Evolutionary conservation across 2,888 invertebrate genomes (phyloP), one percentile per base, ranked within the genome.

Genomic region (Amiota communis): DNA sequence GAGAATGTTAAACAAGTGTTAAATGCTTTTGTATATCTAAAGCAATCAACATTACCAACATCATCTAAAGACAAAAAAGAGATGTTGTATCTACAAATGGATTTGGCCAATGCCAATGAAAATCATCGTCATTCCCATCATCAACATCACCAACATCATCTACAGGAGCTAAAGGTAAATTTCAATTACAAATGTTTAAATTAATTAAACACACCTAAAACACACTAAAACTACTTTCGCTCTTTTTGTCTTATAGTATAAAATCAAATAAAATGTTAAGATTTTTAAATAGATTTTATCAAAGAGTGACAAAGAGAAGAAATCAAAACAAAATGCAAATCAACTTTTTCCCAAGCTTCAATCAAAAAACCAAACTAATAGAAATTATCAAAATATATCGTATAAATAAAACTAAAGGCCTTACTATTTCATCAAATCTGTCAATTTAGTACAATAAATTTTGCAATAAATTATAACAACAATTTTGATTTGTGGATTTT

Each of bases 1-100:
- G 10, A 68, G 67, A 68, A 68, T 68, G 67, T 12, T 68, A 36
- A 68, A 68, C 47, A 53, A 68, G 67, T 68, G 67, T 68, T 68
- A 68, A 68, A 53, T 68, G 51, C 53, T 51, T 70, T 70, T 47
- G 70, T 8, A 17, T 57, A 17, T 57, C 15, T 17, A 61, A 70
- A 61, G 46, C 57, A 48, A 10, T 8, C 11, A 20, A 59, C 15
- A 59, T 70, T n/a, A 10, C 2, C 11, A 20, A 59, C 15, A 59
- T 70, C 36, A 53, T 36, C 53, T 15, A 72, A 47, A 64, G 46
- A 49, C 9, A 71, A 71, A 47, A 71, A 56, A 46, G 70, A 76
- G 74, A 76, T 72, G 76, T 69, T 80, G 78, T 80, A 78, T 73
- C 73, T 80, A 70, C 78, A 79, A 78, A 79, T 79, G 80, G 80